Evolutionary conservation across 53 echinoderm and acorn worm genomes (phyloP).

Genomic region (Temnopleurus reevesii): DNA sequence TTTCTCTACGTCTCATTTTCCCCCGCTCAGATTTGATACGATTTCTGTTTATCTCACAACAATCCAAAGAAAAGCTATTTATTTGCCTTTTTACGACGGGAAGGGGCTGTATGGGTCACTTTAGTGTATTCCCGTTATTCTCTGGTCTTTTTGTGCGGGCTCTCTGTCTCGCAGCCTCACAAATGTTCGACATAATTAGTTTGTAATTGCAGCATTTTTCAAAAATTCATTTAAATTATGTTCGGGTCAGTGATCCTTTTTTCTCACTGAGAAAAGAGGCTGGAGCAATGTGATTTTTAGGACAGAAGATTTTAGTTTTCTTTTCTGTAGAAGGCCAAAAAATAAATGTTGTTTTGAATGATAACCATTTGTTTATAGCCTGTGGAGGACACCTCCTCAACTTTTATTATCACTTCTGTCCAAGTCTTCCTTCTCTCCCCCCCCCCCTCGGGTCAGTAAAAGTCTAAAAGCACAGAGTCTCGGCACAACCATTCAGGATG

Average conservation of each 20-base stretch:
- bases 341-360: too few species aligned
- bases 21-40: not conserved
- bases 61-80: not conserved
- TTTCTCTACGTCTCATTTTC: not conserved
- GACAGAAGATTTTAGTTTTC: too few species aligned
- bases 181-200: not conserved
- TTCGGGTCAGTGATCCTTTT: not conserved
- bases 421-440: too few species aligned
- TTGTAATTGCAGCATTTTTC: not conserved
- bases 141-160: not conserved
- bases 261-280: not conserved
- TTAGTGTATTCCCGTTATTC: not conserved
- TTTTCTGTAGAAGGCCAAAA: too few species aligned
- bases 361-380: too few species aligned
- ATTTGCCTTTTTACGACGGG: constrained; percentile 12
- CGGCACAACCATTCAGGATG: too few species aligned
- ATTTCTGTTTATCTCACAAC: constrained; percentile 15
- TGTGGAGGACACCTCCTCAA: too few species aligned
- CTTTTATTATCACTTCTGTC: too few species aligned
- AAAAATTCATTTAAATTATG: not conserved
- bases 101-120: not conserved
- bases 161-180: not conserved
- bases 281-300: too few species aligned
- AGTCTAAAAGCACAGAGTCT: too few species aligned
- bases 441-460: too few species aligned